Conservation (phyloP, 2,888 invertebrate genomes). For the Stenodema calcarata region DNA sequence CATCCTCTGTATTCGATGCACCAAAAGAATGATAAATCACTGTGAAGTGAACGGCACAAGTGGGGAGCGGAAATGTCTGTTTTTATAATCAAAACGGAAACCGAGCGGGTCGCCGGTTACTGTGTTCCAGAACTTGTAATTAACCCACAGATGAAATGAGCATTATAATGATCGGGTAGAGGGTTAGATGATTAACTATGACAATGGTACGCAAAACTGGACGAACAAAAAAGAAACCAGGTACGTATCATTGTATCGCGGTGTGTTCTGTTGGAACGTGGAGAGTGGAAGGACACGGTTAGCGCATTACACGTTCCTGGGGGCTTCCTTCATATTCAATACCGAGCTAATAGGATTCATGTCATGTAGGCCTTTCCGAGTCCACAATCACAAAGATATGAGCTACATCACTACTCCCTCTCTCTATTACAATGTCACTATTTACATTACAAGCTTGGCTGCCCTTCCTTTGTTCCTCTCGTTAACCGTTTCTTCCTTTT, state of each 20-base stretch:
- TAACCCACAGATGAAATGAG: background rate
- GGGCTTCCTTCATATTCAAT: background rate
- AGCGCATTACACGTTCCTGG: slow-evolving; percentile 23
- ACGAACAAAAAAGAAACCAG: background rate
- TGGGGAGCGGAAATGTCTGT: background rate
- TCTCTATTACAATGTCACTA: slow-evolving; percentile 21
- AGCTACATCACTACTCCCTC: slow-evolving; percentile 32
- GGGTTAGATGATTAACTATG: background rate
- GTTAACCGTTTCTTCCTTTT: slow-evolving; percentile 2
- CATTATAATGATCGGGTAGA: background rate
- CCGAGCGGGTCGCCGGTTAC: background rate
- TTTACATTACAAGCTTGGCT: slow-evolving; percentile 42
- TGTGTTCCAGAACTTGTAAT: background rate
- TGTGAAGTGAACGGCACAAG: background rate
- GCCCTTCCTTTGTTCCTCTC: slow-evolving; percentile 27
- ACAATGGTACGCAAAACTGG: background rate
- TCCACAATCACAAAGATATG: slow-evolving; percentile 44
- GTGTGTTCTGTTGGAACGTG: background rate
- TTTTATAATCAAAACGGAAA: background rate
- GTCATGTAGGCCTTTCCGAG: slow-evolving; percentile 32
- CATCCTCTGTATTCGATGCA: background rate
- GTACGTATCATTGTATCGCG: background rate
- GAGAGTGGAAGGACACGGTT: slow-evolving; percentile 26
- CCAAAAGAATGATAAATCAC: background rate
- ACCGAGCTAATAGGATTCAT: slow-evolving; percentile 22